Percentiles rank a stretch among this genome's conserved stretches.
Evolutionary conservation across 2,888 invertebrate genomes (phyloP).

Genomic region (Oegoconia quadripuncta): DNA sequence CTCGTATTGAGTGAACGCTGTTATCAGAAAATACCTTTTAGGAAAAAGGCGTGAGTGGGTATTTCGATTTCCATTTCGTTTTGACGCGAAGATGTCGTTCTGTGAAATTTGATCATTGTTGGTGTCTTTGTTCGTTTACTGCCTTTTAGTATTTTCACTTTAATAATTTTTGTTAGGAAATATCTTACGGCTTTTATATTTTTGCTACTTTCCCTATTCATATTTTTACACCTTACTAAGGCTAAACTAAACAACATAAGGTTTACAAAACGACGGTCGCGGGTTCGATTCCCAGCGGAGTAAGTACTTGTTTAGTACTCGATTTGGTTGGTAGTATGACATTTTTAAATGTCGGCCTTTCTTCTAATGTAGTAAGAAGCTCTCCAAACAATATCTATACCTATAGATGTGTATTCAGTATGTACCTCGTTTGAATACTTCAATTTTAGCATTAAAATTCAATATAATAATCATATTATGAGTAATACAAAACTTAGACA

Average conservation of each 20-base stretch:
- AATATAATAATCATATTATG: background rate
- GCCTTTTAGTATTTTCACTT: background rate
- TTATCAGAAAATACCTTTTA: constrained; percentile 58
- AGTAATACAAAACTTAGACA: constrained; percentile 2
- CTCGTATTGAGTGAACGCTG: constrained; percentile 35
- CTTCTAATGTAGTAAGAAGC: too few relatives aligned
- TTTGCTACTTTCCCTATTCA: background rate
- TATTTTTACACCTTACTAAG: background rate
- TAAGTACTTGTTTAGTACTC: too few relatives aligned
- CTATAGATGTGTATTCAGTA: too few relatives aligned
- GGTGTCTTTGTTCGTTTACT: constrained; percentile 20
- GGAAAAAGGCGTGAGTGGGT: constrained; percentile 39
- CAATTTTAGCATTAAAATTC: too few relatives aligned
- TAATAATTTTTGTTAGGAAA: too few relatives aligned
- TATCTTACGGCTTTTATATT: background rate
- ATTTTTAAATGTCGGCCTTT: too few relatives aligned
- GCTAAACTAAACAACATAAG: too few relatives aligned
- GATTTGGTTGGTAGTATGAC: too few relatives aligned
- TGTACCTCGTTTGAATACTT: too few relatives aligned
- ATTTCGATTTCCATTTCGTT: constrained; percentile 29
- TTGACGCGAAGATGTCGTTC: constrained; percentile 22
- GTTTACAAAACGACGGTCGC: too few relatives aligned
- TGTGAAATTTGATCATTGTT: constrained; percentile 32
- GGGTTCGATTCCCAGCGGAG: too few relatives aligned
- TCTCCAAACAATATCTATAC: too few relatives aligned